Evolutionary conservation across 2,797 vertebrate genomes (phyloP), one percentile per base, ranked within the genome.

Genomic region (Falco rusticolus): DNA sequence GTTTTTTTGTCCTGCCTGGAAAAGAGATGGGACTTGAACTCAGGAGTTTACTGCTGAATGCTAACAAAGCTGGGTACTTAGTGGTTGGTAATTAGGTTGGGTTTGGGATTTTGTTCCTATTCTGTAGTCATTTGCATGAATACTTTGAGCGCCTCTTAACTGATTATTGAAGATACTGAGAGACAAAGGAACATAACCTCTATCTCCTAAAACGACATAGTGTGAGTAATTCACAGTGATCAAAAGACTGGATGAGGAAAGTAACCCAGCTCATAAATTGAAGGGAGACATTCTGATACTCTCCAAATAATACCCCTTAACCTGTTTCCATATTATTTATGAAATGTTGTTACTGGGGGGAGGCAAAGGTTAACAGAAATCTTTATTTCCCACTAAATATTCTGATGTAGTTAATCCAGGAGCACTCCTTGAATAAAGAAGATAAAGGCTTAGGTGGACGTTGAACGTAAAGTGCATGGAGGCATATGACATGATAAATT

Each of bases 71-170:
- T 7, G 28, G 6, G 21, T 77, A 33, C 39, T 41, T 70, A 47
- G 29, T 28, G 12, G 4, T 37, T 64, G 41, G 3, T 77, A 89
- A 37, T 61, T 45, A 69, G 43, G 13, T 33, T 72, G 25, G 8
- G 43, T 71, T 61, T 5, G 2, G 0, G 0, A 0, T 39, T 56
- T 81, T 85, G 43, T 34, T 33, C 31, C 37, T 60, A 18, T 26
- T 91, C 17, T 81, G 14, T 54, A 53, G 24, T 71, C 1, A 59
- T 84, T 69, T 53, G 19, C 21, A 12, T 86, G 11, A 84, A 50
- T 79, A 39, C 37, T 93, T 92, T 83, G 28, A 8, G 20, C 9
- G 17, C 19, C 24, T 86, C 20, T 84, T 78, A 61, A 60, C 19
- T 16, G 25, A 64, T n/a, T 60, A 20, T 72, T 94, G 48, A 29